Percentiles rank a stretch among this genome's conserved stretches.
phyloP scores from a whole-genome alignment of 2,888 invertebrate genomes.

The Apotomis capreana region DNA sequence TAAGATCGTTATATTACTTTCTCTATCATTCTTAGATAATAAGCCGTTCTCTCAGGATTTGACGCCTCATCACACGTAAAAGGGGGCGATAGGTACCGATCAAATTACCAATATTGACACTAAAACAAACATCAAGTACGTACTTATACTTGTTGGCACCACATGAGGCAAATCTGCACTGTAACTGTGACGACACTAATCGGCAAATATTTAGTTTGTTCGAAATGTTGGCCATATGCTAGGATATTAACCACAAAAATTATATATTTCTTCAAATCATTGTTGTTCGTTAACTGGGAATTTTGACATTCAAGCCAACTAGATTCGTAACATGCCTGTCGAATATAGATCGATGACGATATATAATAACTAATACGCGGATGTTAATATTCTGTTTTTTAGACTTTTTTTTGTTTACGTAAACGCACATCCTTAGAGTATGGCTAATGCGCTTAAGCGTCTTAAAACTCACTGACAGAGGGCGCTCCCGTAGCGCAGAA shows the following conservation, averaged over 20 bases:
- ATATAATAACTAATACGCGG: too few relatives aligned
- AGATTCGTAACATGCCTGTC: background rate
- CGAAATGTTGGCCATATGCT: conserved; percentile 23
- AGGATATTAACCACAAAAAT: background rate
- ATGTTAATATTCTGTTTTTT: too few relatives aligned
- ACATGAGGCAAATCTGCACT: conserved; percentile 9
- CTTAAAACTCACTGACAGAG: too few relatives aligned
- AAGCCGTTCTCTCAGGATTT: too few relatives aligned
- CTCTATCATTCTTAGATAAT: too few relatives aligned
- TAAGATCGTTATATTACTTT: too few relatives aligned
- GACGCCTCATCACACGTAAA: too few relatives aligned
- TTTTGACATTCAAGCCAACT: conserved; percentile 21
- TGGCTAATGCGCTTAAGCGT: too few relatives aligned
- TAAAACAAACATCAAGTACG: conserved; percentile 32
- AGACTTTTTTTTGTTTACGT: too few relatives aligned
- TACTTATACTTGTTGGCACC: conserved; percentile 49
- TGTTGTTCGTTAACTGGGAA: background rate
- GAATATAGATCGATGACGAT: background rate
- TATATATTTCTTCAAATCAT: conserved; percentile 12
- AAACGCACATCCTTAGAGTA: too few relatives aligned
- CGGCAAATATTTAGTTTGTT: conserved; percentile 26
- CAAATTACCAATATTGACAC: background rate
- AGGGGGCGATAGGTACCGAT: too few relatives aligned
- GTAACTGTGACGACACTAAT: conserved; percentile 2
- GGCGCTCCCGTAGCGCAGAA: too few relatives aligned